phyloP scores from a whole-genome alignment of 2,888 invertebrate species.

The Crocallis elinguaria region DNA sequence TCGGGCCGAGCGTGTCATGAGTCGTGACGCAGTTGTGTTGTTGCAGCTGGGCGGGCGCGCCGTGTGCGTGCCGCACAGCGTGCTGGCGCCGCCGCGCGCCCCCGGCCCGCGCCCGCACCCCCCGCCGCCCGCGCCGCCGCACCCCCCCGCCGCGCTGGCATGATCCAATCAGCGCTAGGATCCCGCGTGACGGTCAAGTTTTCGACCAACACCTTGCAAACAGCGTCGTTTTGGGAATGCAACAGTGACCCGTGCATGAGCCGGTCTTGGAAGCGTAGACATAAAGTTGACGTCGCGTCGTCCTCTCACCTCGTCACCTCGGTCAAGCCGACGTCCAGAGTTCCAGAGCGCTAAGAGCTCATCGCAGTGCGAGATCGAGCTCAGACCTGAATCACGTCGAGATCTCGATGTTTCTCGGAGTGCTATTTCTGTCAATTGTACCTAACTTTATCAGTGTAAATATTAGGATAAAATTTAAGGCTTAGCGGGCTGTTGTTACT shows the following conservation, averaged over 20 bases:
- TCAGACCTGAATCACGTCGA: not conserved
- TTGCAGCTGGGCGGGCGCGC: constrained; percentile 60
- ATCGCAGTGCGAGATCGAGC: not conserved
- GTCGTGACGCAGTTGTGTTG: not conserved
- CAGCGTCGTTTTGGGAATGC: not conserved
- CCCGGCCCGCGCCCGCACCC: constrained; percentile 57
- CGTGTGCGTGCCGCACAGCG: constrained; percentile 71
- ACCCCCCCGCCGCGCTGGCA: constrained; percentile 22
- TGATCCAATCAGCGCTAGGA: not conserved
- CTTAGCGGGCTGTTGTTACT: not conserved
- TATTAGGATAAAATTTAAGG: constrained; percentile 27
- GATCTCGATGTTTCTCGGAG: not conserved
- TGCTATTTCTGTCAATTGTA: constrained; percentile 11
- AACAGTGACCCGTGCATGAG: too few species aligned
- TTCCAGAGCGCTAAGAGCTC: too few species aligned
- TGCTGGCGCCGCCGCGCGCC: constrained; percentile 73
- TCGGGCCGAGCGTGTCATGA: not conserved
- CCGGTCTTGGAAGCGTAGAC: too few species aligned
- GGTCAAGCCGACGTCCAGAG: too few species aligned
- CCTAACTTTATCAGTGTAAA: constrained; percentile 25
- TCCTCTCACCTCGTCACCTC: too few species aligned
- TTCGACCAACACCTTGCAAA: not conserved
- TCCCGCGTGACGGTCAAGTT: not conserved
- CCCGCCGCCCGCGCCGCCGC: constrained; percentile 49
- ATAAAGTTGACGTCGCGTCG: too few species aligned